Conservation (phyloP, 2,888 invertebrate species). For the Arge pagana region DNA sequence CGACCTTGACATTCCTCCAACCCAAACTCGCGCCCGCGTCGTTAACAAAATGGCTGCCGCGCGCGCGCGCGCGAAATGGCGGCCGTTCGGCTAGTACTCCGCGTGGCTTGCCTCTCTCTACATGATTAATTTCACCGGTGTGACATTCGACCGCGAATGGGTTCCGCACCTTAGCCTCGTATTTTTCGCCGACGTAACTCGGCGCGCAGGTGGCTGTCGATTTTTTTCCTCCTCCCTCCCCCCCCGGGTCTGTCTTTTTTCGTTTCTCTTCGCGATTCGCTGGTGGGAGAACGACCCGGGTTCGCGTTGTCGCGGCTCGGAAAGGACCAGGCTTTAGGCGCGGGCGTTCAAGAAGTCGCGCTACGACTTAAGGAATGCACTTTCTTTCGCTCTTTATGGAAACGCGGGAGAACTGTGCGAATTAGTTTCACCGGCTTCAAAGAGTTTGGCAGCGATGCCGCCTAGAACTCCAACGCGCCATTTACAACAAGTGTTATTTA, state of each 20-base stretch:
- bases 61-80: too few species aligned
- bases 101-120: too few species aligned
- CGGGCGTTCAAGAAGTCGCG: constrained; percentile 15
- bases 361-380: constrained; percentile 40
- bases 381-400: constrained; percentile 53
- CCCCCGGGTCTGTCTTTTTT: constrained; percentile 20
- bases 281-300: background rate
- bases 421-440: constrained; percentile 36
- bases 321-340: background rate
- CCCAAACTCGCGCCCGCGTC: too few species aligned
- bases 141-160: too few species aligned
- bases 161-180: too few species aligned
- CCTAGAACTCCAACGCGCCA: background rate
- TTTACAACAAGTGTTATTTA: constrained; percentile 12
- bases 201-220: constrained; percentile 1
- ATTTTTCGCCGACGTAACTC: too few species aligned
- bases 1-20: too few species aligned
- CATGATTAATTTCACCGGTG: too few species aligned
- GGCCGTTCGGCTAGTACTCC: too few species aligned
- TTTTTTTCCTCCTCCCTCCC: background rate
- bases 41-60: too few species aligned
- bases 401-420: constrained; percentile 51
- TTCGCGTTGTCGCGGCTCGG: background rate
- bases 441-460: constrained; percentile 6
- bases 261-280: constrained; percentile 14